Evolutionary conservation across 2,113 vertebrate species (phyloP), one percentile per base, ranked within the genome.

Genomic region (Sus scrofa): DNA sequence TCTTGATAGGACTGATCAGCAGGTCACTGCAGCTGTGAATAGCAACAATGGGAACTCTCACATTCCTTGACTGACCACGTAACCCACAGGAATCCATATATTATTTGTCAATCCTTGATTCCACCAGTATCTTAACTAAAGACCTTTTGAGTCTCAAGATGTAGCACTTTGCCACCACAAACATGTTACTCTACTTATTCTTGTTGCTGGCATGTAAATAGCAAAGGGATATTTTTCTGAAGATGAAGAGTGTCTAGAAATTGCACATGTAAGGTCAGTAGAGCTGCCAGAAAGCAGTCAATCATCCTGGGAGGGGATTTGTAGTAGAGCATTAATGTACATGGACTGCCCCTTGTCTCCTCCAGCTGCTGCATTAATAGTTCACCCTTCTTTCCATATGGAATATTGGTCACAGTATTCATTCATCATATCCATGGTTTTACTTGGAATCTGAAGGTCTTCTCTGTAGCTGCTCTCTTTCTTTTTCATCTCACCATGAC

Each of bases 401-500:
- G 98, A 98, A 97, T 98, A 89, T 94, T 81, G 93, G 97, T 96
- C 96, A 98, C 93, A 97, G 90, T 97, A n/a, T 96, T 98, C 98
- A 98, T 98, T 98, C 95, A 98, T 98, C 98, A 98, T 95, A 96
- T 96, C 95, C 32, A 44, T 93, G 96, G 96, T 98, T 98, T 97
- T 94, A 86, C 96, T 95, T 96, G 95, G 98, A 97, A 98, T 97
- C 98, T 92, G 96, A 98, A 98, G 86, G 96, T 97, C 98, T 77
- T 98, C 74, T 65, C 54, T 86, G 6, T 6, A 97, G 96, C 95
- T 91, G 86, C 93, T 98, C 94, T 95, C 92, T 96, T 98, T 98
- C 98, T 98, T 98, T 98, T 98, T 98, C 98, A 98, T 98, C 98
- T 98, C 96, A 98, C 98, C 98, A 98, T 98, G 98, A 98, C 98